Percentiles rank a stretch among this genome's conserved stretches.
phyloP scores from a whole-genome alignment of 1,140 invertebrate genomes.

The Bombus soroeensis region DNA sequence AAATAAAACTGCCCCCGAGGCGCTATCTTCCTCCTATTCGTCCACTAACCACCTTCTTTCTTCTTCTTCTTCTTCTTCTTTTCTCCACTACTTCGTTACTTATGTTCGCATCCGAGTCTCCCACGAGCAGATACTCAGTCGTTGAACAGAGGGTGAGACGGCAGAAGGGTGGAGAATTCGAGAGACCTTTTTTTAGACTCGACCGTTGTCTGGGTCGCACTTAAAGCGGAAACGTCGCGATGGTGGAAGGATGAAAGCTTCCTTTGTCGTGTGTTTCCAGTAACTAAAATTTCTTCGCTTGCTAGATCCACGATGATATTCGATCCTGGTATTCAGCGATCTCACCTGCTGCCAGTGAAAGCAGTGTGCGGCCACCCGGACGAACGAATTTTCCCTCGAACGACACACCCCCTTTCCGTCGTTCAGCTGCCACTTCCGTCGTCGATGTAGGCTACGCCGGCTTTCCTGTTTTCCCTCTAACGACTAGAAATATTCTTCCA shows the following conservation, averaged over 20 bases:
- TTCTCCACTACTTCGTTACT: neutral
- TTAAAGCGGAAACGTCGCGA: constrained; percentile 75
- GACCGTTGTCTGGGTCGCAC: constrained; percentile 73
- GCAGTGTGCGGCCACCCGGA: neutral
- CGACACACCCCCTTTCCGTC: neutral
- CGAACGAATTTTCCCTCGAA: neutral
- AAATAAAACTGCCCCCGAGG: constrained; percentile 67
- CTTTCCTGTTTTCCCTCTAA: neutral
- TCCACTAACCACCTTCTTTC: neutral
- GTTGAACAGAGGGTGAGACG: neutral
- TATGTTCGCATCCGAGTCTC: constrained; percentile 15
- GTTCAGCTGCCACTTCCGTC: neutral
- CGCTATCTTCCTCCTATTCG: constrained; percentile 14
- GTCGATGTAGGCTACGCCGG: neutral
- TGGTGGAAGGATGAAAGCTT: neutral
- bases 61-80: neutral
- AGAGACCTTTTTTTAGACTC: constrained; percentile 58
- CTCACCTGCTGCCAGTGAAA: neutral
- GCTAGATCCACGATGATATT: neutral
- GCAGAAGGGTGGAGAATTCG: constrained; percentile 34
- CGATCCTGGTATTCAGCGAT: neutral
- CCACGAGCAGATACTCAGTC: constrained; percentile 39
- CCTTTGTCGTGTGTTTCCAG: neutral
- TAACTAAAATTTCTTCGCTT: neutral
- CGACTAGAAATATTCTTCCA: too few species aligned